Base-by-base conservation (phyloP, 2,797 vertebrate species). In the Cyclura pinguis region DNA sequence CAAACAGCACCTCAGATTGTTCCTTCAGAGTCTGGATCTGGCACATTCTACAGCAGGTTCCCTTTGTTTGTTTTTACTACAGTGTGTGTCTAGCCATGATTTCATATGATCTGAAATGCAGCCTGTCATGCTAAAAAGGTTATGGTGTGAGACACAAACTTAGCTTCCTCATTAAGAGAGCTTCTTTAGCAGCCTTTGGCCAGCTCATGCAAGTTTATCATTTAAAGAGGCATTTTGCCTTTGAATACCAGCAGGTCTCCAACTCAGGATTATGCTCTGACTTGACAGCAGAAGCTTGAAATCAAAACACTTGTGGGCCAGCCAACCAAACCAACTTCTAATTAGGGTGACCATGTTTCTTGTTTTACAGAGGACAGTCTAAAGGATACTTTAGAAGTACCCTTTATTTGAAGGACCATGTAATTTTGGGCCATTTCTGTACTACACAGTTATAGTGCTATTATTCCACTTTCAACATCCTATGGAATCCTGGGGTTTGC, bases 61-160 rank as follows among this genome's bases (percentile, higher is more conserved):
- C 9, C 35, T 80, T 80, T 67, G 32, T 67, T 69, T 72, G 77
- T 69, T 29, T 69, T 42, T 52, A 12, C 55, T 69, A 47, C 42
- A 80, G 32, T 69, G 35, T 81, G 80, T 55, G n/a, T 14, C 35
- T 35, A 55, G 50, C 24, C 47, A 35, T 38, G 77, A 50, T 55
- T 88, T 35, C 78, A 88, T 88, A 62, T 81, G 78, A 55, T 38
- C n/a, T 72, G 78, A 88, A 88, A 69, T 69, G 32, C 64, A 67
- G 62, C 86, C 29, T 69, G 50, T 69, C 62, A 52, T 62, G 13
- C 62, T 69, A 80, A 80, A 88, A 72, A 88, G 55, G 64, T 81
- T 80, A 81, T 88, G 77, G 47, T 9, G 42, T 38, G 27, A 88
- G n/a, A 52, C 62, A 52, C 78, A 67, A 80, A 88, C 80, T 27